Evolutionary conservation across 2,888 invertebrate species (phyloP), one percentile per base, ranked within the genome.

Genomic region (Synergus laeviventris): DNA sequence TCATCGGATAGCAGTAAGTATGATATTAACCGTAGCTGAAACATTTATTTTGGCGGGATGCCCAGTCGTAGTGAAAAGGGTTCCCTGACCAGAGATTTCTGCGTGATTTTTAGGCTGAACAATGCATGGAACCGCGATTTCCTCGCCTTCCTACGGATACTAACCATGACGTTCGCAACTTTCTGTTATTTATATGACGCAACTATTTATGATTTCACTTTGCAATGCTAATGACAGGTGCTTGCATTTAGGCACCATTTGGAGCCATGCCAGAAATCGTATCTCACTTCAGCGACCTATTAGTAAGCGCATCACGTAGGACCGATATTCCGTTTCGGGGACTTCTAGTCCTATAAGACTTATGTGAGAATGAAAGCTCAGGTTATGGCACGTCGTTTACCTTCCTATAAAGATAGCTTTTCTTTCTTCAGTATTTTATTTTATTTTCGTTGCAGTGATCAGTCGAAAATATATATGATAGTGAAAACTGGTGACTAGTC

Each of bases 211-310:
- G 76, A 82, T 82, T 82, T 81, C 79, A 80, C 79, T 87, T 85
- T 86, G 88, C 87, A 85, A 86, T 88, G 87, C 88, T 88, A 87
- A 88, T 86, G 88, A 87, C 84, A 83, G 82, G 73, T 75, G 76
- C 74, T 77, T 78, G 79, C 82, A 82, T 87, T 87, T 86, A 83
- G 81, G 76, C 79, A 82, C 75, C 81, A 84, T 87, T 87, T 88
- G 87, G 87, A 84, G 81, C 70, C 78, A 79, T 77, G 88, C 87
- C 88, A 86, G 81, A 45, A 79, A 77, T 73, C 75, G 73, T 61
- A 76, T 82, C 79, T 81, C 81, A 81, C 79, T 76, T 74, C 73
- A 78, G 62, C 73, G 78, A 75, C 73, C 81, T 81, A 82, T 83
- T 85, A 83, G 78, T 81, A 81, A 86, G 84, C 82, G 82, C 76